These are phyloP conservation scores for Oophaga pumilio DNA, from an alignment of 2,113 vertebrate species.

Conservation along the genomic window DNA sequence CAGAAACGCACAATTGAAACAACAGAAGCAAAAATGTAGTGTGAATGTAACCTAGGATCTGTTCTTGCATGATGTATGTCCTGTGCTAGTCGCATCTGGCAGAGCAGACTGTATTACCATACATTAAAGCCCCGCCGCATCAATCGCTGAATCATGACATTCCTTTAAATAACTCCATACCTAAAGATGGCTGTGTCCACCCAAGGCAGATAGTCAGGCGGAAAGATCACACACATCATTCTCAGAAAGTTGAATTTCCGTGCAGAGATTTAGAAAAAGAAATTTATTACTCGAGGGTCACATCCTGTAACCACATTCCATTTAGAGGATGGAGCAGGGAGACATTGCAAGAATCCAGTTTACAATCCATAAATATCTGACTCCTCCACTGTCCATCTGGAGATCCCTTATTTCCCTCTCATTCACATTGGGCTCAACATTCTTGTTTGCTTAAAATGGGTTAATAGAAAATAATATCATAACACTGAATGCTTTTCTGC, in stretches of 20 bases:
- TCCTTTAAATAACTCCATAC: neutral
- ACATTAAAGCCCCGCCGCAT: neutral
- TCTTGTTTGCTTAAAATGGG: neutral
- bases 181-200: neutral
- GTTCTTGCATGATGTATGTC: too few species aligned
- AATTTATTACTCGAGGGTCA: conserved; percentile 39
- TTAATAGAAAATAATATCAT: neutral
- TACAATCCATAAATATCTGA: conserved; percentile 21
- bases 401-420: neutral
- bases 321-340: conserved; percentile 27
- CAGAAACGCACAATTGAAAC: too few species aligned
- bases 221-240: neutral
- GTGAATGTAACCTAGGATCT: too few species aligned
- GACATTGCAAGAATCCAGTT: conserved; percentile 22
- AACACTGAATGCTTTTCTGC: neutral
- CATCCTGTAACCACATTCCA: conserved; percentile 55
- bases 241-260: conserved; percentile 32
- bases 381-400: conserved; percentile 29
- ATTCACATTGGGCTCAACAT: neutral
- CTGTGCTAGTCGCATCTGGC: too few species aligned
- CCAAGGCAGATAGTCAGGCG: neutral
- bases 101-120: too few species aligned
- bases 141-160: neutral
- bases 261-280: conserved; percentile 25
- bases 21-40: too few species aligned